Conservation (phyloP, 2,888 invertebrate species). For the Acanthosepion pharaonis region DNA sequence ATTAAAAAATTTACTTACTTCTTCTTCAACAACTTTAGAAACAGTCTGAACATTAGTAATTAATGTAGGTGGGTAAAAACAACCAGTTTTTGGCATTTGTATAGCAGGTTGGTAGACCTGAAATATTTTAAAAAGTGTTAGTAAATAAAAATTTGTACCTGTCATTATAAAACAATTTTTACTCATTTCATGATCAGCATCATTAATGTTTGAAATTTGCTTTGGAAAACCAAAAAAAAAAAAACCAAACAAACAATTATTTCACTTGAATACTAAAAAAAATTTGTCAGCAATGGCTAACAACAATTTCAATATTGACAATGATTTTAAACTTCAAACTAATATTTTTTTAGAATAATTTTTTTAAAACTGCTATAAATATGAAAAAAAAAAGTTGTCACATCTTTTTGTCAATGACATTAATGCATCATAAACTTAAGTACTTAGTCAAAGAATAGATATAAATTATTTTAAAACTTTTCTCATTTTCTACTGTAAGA, state of each 20-base stretch:
- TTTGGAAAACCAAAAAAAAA: background rate
- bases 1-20: conserved; percentile 71
- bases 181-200: background rate
- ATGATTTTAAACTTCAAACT: too few relatives aligned
- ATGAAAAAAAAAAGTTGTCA: background rate
- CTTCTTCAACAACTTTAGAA: conserved; percentile 75
- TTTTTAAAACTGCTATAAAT: too few relatives aligned
- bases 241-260: too few relatives aligned
- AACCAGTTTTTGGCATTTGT: conserved; percentile 63
- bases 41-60: conserved; percentile 76
- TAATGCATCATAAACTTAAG: background rate
- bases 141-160: background rate
- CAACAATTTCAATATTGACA: too few relatives aligned
- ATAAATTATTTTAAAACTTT: too few relatives aligned
- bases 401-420: background rate
- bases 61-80: conserved; percentile 74
- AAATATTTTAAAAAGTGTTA: conserved; percentile 36
- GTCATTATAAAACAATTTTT: background rate
- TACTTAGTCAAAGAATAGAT: background rate
- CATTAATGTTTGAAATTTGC: background rate
- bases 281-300: too few relatives aligned
- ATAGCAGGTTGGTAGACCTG: conserved; percentile 69
- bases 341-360: too few relatives aligned
- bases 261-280: too few relatives aligned
- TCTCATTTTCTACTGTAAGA: too few relatives aligned